These are phyloP conservation scores for Asobara japonica DNA, from an alignment of 1,140 invertebrate genomes.

Conservation along the genomic window DNA sequence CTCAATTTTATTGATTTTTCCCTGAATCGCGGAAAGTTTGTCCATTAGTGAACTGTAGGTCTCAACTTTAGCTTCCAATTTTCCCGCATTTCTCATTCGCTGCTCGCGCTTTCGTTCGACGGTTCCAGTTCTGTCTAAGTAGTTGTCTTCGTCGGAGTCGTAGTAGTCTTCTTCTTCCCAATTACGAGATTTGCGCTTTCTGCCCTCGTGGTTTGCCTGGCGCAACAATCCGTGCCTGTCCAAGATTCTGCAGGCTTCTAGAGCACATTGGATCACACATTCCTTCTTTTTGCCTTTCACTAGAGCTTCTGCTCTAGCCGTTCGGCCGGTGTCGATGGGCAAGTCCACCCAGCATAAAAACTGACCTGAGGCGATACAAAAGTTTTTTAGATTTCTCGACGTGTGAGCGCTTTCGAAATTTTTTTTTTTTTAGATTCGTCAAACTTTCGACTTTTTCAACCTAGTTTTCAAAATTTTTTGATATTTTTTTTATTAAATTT, in stretches of 20 bases:
- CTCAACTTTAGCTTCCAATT: conserved; percentile 70
- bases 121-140: conserved; percentile 92
- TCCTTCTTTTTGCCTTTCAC: conserved; percentile 96
- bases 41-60: conserved; percentile 85
- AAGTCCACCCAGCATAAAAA: conserved; percentile 77
- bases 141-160: conserved; percentile 97
- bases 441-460: too few species aligned
- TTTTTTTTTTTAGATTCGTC: too few species aligned
- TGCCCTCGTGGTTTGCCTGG: conserved; percentile 79
- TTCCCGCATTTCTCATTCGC: conserved; percentile 77
- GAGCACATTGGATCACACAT: conserved; percentile 89
- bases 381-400: too few species aligned
- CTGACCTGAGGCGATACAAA: too few species aligned
- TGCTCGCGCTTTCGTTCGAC: conserved; percentile 88
- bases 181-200: conserved; percentile 77
- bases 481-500: too few species aligned
- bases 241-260: conserved; percentile 93
- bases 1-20: conserved; percentile 58
- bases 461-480: too few species aligned
- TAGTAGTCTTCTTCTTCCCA: conserved; percentile 93
- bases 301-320: conserved; percentile 83
- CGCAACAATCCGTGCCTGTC: conserved; percentile 84
- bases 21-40: conserved; percentile 73
- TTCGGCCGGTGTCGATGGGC: conserved; percentile 80
- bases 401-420: too few species aligned